phyloP scores from a whole-genome alignment of 2,797 vertebrate genomes.

The Mormyrus hasselquistii region DNA sequence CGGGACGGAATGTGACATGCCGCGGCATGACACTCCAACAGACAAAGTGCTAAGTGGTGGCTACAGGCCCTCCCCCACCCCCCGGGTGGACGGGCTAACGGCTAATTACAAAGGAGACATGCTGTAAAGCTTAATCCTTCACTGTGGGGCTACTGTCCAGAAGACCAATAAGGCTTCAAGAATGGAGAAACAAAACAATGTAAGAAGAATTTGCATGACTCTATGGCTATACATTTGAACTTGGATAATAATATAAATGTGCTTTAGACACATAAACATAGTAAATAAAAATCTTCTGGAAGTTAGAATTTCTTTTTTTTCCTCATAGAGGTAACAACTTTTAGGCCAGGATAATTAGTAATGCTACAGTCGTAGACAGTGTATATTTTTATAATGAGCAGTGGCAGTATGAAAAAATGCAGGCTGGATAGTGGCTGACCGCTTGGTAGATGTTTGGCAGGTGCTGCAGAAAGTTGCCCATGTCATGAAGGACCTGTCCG shows the following conservation, averaged over 20 bases:
- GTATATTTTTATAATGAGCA: not conserved
- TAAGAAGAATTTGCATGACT: not conserved
- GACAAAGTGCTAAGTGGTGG: conserved; percentile 46
- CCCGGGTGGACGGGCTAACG: conserved; percentile 49
- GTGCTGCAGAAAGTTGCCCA: not conserved
- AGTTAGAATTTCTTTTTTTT: conserved; percentile 1
- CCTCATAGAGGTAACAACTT: not conserved
- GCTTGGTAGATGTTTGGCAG: not conserved
- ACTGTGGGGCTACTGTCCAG: not conserved
- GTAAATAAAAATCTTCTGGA: not conserved
- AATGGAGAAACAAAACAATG: not conserved
- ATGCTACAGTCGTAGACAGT: not conserved
- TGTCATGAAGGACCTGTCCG: not conserved
- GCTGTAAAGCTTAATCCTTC: not conserved
- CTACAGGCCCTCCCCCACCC: conserved; percentile 46
- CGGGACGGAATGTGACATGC: conserved; percentile 51
- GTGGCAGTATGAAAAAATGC: not conserved
- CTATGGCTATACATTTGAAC: not conserved
- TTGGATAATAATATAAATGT: conserved; percentile 4
- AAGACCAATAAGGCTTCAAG: not conserved
- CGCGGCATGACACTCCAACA: conserved; percentile 20
- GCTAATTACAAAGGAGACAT: conserved; percentile 59
- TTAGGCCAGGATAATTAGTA: not conserved
- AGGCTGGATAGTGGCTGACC: not conserved
- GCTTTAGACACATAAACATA: not conserved